Evolutionary conservation across 2,113 vertebrate species (phyloP).

Genomic region (Bufo bufo): DNA sequence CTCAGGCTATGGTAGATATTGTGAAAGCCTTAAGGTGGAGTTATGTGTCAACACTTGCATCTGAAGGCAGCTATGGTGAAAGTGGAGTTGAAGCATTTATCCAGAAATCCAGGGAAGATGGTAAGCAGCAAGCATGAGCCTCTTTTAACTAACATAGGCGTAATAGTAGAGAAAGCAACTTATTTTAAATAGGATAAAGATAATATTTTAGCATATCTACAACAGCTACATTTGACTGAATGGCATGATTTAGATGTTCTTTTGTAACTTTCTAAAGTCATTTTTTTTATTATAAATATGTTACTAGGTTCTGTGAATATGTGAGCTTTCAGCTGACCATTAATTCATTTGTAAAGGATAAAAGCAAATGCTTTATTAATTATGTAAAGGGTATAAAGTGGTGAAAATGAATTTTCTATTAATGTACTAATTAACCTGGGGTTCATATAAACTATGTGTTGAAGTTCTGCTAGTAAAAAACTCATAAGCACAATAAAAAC

Average conservation of each 20-base stretch:
- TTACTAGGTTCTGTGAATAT: background rate
- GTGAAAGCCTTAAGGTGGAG: slow-evolving; percentile 94
- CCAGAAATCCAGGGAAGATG: slow-evolving; percentile 92
- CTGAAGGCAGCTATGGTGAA: slow-evolving; percentile 93
- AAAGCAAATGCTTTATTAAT: background rate
- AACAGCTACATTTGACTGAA: background rate
- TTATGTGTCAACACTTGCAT: slow-evolving; percentile 94
- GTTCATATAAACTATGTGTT: slow-evolving; percentile 3
- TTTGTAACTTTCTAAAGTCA: background rate
- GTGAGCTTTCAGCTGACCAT: background rate
- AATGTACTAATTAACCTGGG: background rate
- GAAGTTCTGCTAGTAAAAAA: background rate
- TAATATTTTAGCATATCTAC: background rate
- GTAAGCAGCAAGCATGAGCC: slow-evolving; percentile 73
- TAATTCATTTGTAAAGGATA: background rate
- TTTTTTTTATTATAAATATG: background rate
- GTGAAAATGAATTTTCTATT: background rate
- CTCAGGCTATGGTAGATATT: slow-evolving; percentile 97
- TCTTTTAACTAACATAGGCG: background rate
- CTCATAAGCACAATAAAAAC: background rate
- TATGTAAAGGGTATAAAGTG: background rate
- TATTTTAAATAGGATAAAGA: background rate
- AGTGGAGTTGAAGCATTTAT: slow-evolving; percentile 95
- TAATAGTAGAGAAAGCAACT: background rate
- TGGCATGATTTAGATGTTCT: background rate